These are phyloP conservation scores for Tenthredo distinguenda DNA, from an alignment of 2,888 invertebrate species.

Conservation along the genomic window DNA sequence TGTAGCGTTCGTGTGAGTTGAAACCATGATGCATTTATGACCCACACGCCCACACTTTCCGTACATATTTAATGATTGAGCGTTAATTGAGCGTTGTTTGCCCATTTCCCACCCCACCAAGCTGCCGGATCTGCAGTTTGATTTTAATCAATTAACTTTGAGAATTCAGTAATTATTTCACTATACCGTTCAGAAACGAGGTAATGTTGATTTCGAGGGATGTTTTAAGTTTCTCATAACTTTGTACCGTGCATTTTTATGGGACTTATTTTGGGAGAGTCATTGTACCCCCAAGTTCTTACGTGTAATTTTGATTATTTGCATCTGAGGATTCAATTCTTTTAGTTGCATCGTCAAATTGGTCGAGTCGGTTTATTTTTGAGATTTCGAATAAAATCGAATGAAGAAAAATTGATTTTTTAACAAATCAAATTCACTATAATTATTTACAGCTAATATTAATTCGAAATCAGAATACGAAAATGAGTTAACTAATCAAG, in stretches of 20 bases:
- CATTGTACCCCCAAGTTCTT: not conserved
- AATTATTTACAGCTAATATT: not conserved
- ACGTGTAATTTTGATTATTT: not conserved
- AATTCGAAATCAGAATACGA: no score
- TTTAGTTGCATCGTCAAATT: not conserved
- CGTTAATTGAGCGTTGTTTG: conserved; percentile 76
- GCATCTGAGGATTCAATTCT: not conserved
- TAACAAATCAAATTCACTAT: not conserved
- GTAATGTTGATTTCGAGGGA: not conserved
- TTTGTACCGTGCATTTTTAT: not conserved
- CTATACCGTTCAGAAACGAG: not conserved
- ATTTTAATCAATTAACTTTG: conserved; percentile 74
- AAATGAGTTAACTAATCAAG: no score
- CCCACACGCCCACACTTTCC: conserved; percentile 58
- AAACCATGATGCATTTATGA: conserved; percentile 72
- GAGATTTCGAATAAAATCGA: not conserved
- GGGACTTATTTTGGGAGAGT: not conserved
- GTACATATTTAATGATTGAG: conserved; percentile 75
- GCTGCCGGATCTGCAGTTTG: conserved; percentile 65
- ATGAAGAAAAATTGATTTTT: no score
- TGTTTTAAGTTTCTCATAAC: not conserved
- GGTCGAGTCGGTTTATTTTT: not conserved
- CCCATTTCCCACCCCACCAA: conserved; percentile 65
- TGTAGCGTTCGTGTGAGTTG: conserved; percentile 65
- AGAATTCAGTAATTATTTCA: conserved; percentile 64